Base-by-base conservation (phyloP, 2,888 invertebrate genomes). In the Tetropium fuscum region DNA sequence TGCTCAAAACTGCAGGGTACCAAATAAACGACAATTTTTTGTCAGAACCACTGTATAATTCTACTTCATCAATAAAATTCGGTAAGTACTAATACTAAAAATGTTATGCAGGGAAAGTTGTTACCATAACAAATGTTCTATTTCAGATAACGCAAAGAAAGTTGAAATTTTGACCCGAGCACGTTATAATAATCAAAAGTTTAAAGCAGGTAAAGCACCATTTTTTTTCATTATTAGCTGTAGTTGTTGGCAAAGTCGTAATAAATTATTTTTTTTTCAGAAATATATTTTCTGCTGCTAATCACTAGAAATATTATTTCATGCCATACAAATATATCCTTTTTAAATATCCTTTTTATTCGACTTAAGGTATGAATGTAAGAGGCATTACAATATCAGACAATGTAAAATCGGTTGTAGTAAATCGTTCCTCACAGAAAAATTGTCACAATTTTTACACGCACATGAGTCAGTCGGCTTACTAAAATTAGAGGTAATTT, bases 1-100 rank as follows among this genome's bases (percentile, higher is more conserved):
- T 78, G 32, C 78, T 85, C 74, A 83, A 78, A 70, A 74, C 78
- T 11, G 81, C 83, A 69, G 84, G 84, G 51, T 86, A 87, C 64
- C 65, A 72, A 19, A 68, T 76, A 54, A 69, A 80, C 1, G 84
- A 84, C 57, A 34, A 78, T 7, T 82, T 84, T 58, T 72, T 86
- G 40, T 83, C 85, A 0, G 82, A 83, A 60, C 78, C 84, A 18
- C 53, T 66, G 41, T 58, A 77, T 41, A 47, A 76, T 53, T 38
- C 71, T 1, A 63, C 70, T 15, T 49, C 74, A 60, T 78, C 79
- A 3, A 78, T 80, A 32, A 74, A 74, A 11, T 77, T 84, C 68
- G 81, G 83, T 83, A 77, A 34, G 22, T n/a, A 56, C 30, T 11
- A 45, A 22, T 8, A 19, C 19, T 32, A n/a, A 8, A 1, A 3